Percentiles rank a stretch among this genome's conserved stretches.
Conservation (phyloP, 2,888 invertebrate species). For the Dicycla oo region DNA sequence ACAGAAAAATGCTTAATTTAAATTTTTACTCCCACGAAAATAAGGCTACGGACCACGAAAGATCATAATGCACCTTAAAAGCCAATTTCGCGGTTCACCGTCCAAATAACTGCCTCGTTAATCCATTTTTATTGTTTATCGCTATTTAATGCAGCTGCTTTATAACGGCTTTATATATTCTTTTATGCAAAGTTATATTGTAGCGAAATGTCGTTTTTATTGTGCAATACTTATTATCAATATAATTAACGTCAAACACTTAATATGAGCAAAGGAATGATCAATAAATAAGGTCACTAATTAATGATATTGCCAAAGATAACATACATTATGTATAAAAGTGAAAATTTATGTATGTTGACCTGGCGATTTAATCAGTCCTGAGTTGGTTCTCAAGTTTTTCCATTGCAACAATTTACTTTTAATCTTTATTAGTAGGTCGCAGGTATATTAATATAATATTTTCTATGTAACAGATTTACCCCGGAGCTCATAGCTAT, state of each 20-base stretch:
- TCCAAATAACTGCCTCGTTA: conserved; percentile 56
- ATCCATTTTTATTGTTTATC: conserved; percentile 54
- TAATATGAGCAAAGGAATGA: conserved; percentile 41
- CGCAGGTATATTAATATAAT: conserved; percentile 22
- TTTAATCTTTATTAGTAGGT: neutral
- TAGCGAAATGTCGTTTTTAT: conserved; percentile 33
- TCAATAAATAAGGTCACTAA: conserved; percentile 55
- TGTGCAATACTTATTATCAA: conserved; percentile 38
- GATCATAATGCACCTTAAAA: conserved; percentile 44
- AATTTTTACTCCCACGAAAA: conserved; percentile 25
- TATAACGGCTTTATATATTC: conserved; percentile 22
- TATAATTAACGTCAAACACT: conserved; percentile 50
- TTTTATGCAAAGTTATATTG: conserved; percentile 49
- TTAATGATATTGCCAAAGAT: conserved; percentile 51
- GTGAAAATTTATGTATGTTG: conserved; percentile 47
- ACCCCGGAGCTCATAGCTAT: conserved; percentile 97
- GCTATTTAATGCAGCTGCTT: conserved; percentile 52
- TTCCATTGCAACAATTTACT: neutral
- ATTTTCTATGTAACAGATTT: conserved; percentile 90
- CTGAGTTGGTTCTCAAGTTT: conserved; percentile 4
- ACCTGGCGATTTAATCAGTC: conserved; percentile 35
- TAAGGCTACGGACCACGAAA: conserved; percentile 9
- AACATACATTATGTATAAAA: conserved; percentile 34
- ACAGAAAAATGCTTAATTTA: conserved; percentile 20
- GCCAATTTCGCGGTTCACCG: conserved; percentile 54